Conservation (phyloP, 2,888 invertebrate species). For the Sminthurides aquaticus region DNA sequence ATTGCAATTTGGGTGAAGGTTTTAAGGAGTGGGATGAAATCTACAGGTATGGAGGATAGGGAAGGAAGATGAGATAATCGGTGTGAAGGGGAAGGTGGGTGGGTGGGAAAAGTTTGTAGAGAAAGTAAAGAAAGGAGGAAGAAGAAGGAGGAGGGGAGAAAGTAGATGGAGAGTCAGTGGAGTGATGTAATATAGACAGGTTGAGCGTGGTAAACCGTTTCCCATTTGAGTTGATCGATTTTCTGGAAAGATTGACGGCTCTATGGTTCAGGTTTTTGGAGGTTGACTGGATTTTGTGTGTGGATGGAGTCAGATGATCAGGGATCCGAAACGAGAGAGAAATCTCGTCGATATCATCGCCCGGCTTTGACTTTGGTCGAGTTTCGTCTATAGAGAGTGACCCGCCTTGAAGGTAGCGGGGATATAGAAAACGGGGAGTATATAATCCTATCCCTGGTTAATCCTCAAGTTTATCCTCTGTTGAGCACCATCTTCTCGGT, state of each 20-base stretch:
- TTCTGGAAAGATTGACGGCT: slow-evolving; percentile 25
- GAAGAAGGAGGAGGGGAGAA: not conserved
- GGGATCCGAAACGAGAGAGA: not conserved
- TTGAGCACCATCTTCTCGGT: not conserved
- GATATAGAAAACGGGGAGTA: not conserved
- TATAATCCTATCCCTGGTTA: not conserved
- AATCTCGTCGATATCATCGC: too few relatives aligned
- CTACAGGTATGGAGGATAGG: too few relatives aligned
- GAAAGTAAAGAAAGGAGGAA: slow-evolving; percentile 17
- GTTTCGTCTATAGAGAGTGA: too few relatives aligned
- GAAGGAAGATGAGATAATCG: not conserved
- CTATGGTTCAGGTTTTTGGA: slow-evolving; percentile 20
- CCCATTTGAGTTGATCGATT: slow-evolving; percentile 28
- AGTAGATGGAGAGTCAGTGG: slow-evolving; percentile 13
- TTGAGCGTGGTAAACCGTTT: slow-evolving; percentile 29
- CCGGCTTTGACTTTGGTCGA: too few relatives aligned
- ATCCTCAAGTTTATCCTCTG: not conserved
- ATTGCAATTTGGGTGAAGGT: too few relatives aligned
- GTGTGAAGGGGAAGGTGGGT: not conserved
- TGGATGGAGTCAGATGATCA: not conserved
- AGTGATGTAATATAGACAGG: slow-evolving; percentile 29
- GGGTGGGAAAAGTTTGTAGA: slow-evolving; percentile 11
- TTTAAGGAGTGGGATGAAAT: too few relatives aligned
- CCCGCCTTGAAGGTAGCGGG: too few relatives aligned
- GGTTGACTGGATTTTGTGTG: too few relatives aligned